Evolutionary conservation across 1,140 invertebrate genomes (phyloP).

Genomic region (Philotrypesis tridentata): DNA sequence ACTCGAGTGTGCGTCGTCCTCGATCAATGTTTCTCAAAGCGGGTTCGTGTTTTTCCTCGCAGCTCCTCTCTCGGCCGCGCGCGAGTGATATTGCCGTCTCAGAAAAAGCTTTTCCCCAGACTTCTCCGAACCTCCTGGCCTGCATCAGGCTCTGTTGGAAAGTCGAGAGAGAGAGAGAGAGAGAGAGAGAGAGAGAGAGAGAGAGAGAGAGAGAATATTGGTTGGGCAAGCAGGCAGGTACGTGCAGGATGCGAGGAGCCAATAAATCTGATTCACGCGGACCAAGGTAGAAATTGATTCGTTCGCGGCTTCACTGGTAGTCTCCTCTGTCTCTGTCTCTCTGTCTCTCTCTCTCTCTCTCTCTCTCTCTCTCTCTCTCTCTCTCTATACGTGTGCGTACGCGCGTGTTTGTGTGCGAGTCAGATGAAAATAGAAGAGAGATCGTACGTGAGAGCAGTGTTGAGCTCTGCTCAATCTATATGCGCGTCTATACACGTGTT

Average conservation of each 20-base stretch:
- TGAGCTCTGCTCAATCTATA: too few relatives aligned
- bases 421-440: constrained; percentile 7
- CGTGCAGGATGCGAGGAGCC: constrained; percentile 14
- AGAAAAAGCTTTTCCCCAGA: neutral
- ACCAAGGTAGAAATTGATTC: constrained; percentile 48
- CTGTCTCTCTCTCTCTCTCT: too few relatives aligned
- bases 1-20: neutral
- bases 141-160: neutral
- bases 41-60: neutral
- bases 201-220: neutral
- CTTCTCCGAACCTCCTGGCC: neutral
- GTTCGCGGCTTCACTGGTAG: constrained; percentile 3
- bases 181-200: neutral
- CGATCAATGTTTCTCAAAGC: neutral
- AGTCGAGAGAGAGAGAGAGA: neutral
- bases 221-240: neutral
- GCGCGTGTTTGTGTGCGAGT: neutral
- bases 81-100: constrained; percentile 1
- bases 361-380: too few relatives aligned
- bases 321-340: too few relatives aligned
- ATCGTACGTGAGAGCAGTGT: constrained; percentile 13
- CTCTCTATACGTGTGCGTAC: too few relatives aligned
- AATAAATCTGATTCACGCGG: constrained; percentile 52
- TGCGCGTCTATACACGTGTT: neutral
- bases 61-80: neutral